Evolutionary conservation across 2,888 invertebrate species (phyloP), one percentile per base, ranked within the genome.

Genomic region (Dynastes grantii): DNA sequence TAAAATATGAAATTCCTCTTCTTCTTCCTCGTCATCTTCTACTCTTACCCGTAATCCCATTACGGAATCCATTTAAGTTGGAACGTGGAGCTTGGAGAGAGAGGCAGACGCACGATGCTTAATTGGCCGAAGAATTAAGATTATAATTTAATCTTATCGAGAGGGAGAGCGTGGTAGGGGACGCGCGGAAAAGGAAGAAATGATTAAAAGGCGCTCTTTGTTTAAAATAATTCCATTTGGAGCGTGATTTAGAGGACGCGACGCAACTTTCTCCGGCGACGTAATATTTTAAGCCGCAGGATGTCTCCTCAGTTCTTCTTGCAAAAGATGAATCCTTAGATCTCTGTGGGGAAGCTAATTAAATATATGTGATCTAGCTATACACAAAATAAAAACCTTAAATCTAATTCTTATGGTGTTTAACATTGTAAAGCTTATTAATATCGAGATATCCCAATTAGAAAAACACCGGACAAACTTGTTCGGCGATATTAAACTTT

Each of bases 41-140:
- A 45, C 45, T 45, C 11, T 45, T 45, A 11, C 2, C 76, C 9
- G 82, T 85, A 85, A 85, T 85, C 85, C 83, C 80, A 84, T 85
- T 85, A 85, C 81, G 79, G 81, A 83, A 85, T 84, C 84, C 85
- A 83, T 84, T 84, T 84, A 85, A 85, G 84, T 85, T 85, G 80
- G 82, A 81, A 13, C n/a, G 55, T 6, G 55, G 55, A 37, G 32
- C 32, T 0, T 37, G 32, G 6, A 16, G 55, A 55, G 13, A 83
- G 84, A 83, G 80, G 82, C 80, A 83, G 84, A 83, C 84, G 84
- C 83, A 82, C 45, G 85, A 85, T 85, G 85, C 85, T 85, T 85
- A 85, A 85, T 85, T 85, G 85, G 84, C 84, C 81, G 82, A 80
- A 81, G 85, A 84, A 85, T 85, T 85, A 85, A 84, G 82, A 83